A percentile compares a stretch with the other conserved stretches of the same genome.
Conservation (phyloP, 2,797 vertebrate species). For the Eulemur albifrons region DNA sequence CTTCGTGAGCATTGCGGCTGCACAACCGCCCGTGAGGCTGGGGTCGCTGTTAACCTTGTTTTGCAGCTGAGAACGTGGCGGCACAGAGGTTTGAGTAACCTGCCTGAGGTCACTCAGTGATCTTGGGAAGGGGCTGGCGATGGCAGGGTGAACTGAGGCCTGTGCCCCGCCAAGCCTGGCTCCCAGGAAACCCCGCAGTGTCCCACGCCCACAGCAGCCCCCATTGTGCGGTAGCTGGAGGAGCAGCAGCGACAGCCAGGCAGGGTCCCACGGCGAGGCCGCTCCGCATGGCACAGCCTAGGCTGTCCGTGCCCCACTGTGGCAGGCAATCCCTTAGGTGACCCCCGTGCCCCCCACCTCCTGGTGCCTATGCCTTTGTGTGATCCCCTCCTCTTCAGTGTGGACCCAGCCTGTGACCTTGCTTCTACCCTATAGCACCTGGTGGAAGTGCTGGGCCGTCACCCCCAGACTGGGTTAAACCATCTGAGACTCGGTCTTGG, state of each 20-base stretch:
- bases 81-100: background rate
- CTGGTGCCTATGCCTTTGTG: background rate
- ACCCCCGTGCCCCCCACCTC: background rate
- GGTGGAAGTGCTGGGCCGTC: too few relatives aligned
- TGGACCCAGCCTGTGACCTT: background rate
- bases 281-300: background rate
- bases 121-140: background rate
- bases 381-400: background rate
- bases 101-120: background rate
- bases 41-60: too few relatives aligned
- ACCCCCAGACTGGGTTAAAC: background rate
- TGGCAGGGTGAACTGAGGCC: background rate
- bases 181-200: background rate
- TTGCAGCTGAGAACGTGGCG: background rate
- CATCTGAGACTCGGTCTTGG: background rate
- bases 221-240: background rate
- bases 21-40: background rate
- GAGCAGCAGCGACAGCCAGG: background rate
- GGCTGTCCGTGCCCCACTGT: background rate
- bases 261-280: accelerated
- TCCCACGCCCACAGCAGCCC: background rate
- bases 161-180: background rate
- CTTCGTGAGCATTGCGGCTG: background rate
- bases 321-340: background rate
- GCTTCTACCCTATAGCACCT: background rate